These are phyloP conservation scores for Euclidia mi DNA, from an alignment of 2,888 invertebrate genomes.

Conservation along the genomic window DNA sequence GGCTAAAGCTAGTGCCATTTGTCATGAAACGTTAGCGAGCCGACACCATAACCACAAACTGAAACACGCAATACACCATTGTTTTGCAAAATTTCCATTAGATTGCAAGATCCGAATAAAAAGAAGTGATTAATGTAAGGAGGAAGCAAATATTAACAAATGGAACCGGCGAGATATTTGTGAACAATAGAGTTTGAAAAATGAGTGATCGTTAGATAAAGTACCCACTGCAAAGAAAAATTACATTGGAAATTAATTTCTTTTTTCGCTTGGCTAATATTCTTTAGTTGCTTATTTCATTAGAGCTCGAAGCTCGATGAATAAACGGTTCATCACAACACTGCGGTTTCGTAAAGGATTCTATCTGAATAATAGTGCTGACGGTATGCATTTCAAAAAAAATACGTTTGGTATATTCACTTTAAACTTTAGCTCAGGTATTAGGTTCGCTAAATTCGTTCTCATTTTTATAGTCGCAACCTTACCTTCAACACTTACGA, in stretches of 20 bases:
- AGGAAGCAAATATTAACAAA: constrained; percentile 22
- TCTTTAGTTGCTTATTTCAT: constrained; percentile 21
- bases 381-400: constrained; percentile 21
- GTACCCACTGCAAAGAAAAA: constrained; percentile 21
- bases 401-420: constrained; percentile 39
- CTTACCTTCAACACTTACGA: neutral
- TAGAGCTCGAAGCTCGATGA: constrained; percentile 22
- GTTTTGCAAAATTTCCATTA: constrained; percentile 11
- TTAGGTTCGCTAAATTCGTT: constrained; percentile 23
- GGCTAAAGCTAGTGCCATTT: no score
- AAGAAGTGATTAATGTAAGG: constrained; percentile 30
- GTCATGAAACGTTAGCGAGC: no score
- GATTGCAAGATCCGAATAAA: constrained; percentile 6
- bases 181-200: constrained; percentile 36
- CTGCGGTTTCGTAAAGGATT: constrained; percentile 25
- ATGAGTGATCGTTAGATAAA: constrained; percentile 23
- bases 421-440: constrained; percentile 34
- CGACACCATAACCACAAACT: neutral
- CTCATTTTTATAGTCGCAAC: constrained; percentile 26
- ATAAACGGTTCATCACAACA: constrained; percentile 25
- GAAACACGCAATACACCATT: constrained; percentile 20
- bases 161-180: constrained; percentile 24
- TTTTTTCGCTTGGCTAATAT: constrained; percentile 17
- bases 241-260: constrained; percentile 15
- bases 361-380: constrained; percentile 25